phyloP scores from a whole-genome alignment of 2,113 vertebrate species.

The Cyanistes caeruleus region DNA sequence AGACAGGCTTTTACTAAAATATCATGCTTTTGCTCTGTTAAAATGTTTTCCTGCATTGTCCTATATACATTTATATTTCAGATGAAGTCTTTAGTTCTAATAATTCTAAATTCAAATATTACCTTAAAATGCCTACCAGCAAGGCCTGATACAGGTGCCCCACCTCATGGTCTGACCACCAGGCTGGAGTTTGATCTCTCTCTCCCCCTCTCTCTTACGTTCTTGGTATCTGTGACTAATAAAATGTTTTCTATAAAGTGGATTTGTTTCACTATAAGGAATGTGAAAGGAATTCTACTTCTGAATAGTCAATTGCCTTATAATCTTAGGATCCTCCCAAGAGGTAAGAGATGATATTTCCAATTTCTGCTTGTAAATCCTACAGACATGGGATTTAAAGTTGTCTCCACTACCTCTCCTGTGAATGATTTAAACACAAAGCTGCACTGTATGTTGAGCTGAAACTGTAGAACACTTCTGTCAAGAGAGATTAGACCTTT shows the following conservation, averaged over 20 bases:
- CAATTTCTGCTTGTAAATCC: not conserved
- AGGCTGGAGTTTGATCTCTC: not conserved
- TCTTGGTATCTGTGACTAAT: not conserved
- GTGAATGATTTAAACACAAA: not conserved
- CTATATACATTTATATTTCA: not conserved
- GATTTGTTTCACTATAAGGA: not conserved
- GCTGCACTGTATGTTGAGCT: not conserved
- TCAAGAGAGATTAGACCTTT: not conserved
- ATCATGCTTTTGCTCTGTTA: too few relatives aligned
- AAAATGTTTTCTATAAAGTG: not conserved
- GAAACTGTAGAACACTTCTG: not conserved
- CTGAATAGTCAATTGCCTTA: not conserved
- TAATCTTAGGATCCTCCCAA: not conserved
- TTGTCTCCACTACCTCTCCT: not conserved
- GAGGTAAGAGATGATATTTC: not conserved
- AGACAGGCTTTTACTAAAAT: too few relatives aligned
- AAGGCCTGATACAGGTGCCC: not conserved
- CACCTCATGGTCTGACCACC: not conserved
- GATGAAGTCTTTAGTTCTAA: not conserved
- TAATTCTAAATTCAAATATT: not conserved
- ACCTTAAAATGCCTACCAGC: accelerated
- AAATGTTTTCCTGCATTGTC: not conserved
- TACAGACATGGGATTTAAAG: not conserved
- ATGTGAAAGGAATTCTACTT: not conserved
- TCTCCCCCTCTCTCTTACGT: not conserved